These are phyloP conservation scores for Saguinus imperator DNA, from an alignment of 2,113 vertebrate species.

Conservation along the genomic window DNA sequence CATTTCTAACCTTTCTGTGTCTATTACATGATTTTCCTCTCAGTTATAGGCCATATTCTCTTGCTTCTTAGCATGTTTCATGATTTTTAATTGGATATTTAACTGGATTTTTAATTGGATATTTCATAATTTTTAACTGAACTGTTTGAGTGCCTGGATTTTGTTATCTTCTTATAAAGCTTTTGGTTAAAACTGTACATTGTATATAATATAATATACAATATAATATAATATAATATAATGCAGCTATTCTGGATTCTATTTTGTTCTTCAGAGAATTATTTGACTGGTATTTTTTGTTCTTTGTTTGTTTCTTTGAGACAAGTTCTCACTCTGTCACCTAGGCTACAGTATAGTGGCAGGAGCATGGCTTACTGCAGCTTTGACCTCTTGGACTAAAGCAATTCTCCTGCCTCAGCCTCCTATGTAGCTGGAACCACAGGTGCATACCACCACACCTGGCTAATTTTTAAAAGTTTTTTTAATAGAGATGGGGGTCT, in stretches of 20 bases:
- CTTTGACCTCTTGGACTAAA: too few species aligned
- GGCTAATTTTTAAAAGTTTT: too few species aligned
- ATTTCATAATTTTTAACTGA: neutral
- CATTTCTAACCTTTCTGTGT: neutral
- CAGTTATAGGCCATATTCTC: neutral
- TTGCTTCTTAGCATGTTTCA: neutral
- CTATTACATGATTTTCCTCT: neutral
- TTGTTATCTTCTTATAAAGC: neutral
- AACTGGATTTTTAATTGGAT: neutral
- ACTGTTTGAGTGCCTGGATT: neutral
- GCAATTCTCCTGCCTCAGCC: too few species aligned
- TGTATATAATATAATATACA: neutral
- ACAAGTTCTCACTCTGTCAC: too few species aligned
- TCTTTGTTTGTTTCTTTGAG: too few species aligned
- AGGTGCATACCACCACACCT: too few species aligned
- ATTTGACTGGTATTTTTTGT: too few species aligned
- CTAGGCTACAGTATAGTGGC: too few species aligned
- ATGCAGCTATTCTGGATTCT: neutral
- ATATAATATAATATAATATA: neutral
- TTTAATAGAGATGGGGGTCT: too few species aligned
- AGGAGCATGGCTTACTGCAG: too few species aligned
- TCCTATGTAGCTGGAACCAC: too few species aligned
- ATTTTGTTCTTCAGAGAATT: neutral
- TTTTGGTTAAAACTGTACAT: neutral
- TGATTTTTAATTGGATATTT: neutral